Conservation (phyloP, 2,113 vertebrate species). For the Phalacrocorax brasilianus region DNA sequence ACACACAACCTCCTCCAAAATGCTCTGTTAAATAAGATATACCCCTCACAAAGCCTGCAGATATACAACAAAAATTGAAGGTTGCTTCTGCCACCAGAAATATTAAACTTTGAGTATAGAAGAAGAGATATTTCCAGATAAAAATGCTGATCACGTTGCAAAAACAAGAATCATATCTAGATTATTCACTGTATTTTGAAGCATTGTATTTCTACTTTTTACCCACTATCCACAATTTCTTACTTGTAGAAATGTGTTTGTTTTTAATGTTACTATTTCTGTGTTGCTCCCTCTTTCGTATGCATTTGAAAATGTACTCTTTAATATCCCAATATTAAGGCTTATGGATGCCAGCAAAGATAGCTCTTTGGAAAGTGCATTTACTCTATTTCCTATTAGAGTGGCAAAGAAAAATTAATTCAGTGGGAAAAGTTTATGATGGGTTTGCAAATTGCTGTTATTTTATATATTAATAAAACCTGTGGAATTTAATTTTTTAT, state of each 20-base stretch:
- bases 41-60: rapidly evolving
- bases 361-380: background rate
- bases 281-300: background rate
- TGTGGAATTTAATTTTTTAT: background rate
- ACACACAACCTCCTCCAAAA: background rate
- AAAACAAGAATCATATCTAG: background rate
- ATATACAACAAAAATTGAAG: background rate
- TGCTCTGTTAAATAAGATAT: background rate
- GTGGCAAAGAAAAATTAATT: background rate
- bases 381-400: background rate
- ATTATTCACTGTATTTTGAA: background rate
- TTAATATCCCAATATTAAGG: background rate
- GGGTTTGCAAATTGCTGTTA: background rate
- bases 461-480: background rate
- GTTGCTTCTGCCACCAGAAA: background rate
- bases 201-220: background rate
- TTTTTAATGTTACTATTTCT: background rate
- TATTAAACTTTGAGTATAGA: background rate
- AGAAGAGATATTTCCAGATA: background rate
- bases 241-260: background rate
- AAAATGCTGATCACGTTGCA: background rate
- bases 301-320: background rate
- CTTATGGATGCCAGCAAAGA: background rate
- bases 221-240: background rate
- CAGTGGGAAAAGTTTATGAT: background rate